These are phyloP conservation scores for Rhamphomyia laevipes DNA, from an alignment of 2,888 invertebrate genomes.

Conservation along the genomic window DNA sequence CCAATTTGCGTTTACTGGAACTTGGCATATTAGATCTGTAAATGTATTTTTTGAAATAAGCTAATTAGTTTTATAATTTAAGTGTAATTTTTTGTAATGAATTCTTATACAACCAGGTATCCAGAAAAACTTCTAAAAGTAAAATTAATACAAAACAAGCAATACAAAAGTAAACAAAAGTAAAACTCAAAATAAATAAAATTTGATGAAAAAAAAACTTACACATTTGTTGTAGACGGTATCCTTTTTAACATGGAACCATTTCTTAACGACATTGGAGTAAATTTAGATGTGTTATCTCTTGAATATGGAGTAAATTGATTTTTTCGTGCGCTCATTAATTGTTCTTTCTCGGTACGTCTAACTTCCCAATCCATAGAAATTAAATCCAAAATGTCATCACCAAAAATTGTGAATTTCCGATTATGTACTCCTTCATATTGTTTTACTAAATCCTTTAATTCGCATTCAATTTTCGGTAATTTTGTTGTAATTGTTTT, in stretches of 20 bases:
- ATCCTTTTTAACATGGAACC: conserved; percentile 22
- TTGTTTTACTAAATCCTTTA: conserved; percentile 41
- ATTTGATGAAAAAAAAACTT: too few relatives aligned
- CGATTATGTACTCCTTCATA: conserved; percentile 44
- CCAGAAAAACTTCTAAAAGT: too few relatives aligned
- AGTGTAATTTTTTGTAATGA: too few relatives aligned
- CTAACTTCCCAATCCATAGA: conserved; percentile 48
- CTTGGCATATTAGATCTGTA: conserved; percentile 1
- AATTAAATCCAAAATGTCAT: conserved; percentile 49
- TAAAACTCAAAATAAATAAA: background rate
- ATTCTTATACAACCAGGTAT: too few relatives aligned
- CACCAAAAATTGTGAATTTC: conserved; percentile 51
- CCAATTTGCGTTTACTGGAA: conserved; percentile 24
- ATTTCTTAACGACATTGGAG: conserved; percentile 25
- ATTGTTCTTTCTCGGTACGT: conserved; percentile 25
- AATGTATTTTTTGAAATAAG: background rate
- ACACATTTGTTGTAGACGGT: conserved; percentile 18
- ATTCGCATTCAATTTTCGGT: conserved; percentile 59
- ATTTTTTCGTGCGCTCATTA: conserved; percentile 39
- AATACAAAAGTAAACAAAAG: too few relatives aligned
- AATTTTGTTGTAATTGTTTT: conserved; percentile 59
- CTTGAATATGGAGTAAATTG: conserved; percentile 12
- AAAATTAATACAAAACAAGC: too few relatives aligned
- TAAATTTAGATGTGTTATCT: conserved; percentile 16
- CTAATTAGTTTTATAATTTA: too few relatives aligned